Evolutionary conservation across 2,888 invertebrate species (phyloP), one percentile per base, ranked within the genome.

Genomic region (Campaea margaritaria): DNA sequence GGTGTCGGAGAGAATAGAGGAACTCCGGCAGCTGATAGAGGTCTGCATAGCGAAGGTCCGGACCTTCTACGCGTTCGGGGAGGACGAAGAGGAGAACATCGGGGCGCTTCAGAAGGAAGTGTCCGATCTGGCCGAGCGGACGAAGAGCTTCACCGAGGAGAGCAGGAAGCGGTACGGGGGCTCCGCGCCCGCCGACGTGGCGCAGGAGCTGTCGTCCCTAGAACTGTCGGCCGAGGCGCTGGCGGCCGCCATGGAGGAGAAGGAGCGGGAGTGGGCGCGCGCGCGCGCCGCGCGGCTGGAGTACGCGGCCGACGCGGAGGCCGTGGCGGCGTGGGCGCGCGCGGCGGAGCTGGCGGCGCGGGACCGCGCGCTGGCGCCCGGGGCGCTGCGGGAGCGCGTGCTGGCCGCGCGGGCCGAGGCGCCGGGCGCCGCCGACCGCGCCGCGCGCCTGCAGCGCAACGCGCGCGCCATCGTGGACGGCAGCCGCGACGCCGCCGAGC

Each of bases 251-350:
- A 96, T 98, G 96, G 97, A 97, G 79, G 96, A 97, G 79, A 97
- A 97, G 85, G 95, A 96, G 78, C 94, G 96, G 82, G 97, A 97
- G 84, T 96, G 96, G 89, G 97, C 97, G 84, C 95, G 97, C 67
- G 98, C 97, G 21, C 95, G 95, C 75, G 96, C 96, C 13, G 94
- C 96, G 58, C 94, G 97, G 58, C 94, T 95, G 50, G 97, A 98
- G 71, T 98, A 97, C 85, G 87, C 95, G 46, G 90, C 93, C 27
- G 97, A 96, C 76, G 96, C 96, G 27, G 97, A 97, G 69, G 95
- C 95, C 67, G 94, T 98, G 21, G 96, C 96, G 79, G 93, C 93
- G 58, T 98, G 98, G 98, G 93, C 98, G 62, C 94, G 96, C 70
- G 95, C 95, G 53, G 96, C 97, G 9, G 98, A 98, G 85, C 93